A percentile compares a stretch with the other conserved stretches of the same genome.
These are phyloP conservation scores for Tapirus indicus DNA, from an alignment of 2,797 vertebrate species.

Conservation along the genomic window DNA sequence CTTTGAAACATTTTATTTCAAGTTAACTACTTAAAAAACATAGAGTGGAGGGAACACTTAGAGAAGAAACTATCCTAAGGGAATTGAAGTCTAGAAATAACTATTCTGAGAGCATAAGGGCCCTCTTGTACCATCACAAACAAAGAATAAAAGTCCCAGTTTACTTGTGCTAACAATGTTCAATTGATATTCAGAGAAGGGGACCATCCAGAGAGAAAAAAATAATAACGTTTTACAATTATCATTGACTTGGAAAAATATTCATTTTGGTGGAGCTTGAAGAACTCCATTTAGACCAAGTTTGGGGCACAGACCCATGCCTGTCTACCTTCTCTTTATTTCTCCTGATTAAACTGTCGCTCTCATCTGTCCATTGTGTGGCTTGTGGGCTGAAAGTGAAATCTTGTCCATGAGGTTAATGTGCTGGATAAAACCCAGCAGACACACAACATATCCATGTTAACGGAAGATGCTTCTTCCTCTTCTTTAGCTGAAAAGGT, in stretches of 20 bases:
- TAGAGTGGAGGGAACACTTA: conserved; percentile 78
- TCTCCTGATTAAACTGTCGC: background rate
- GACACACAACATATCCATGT: background rate
- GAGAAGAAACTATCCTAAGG: conserved; percentile 84
- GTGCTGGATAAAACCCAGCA: background rate
- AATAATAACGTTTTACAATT: conserved; percentile 74
- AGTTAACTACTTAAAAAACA: conserved; percentile 69
- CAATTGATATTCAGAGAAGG: conserved; percentile 83
- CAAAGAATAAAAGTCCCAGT: conserved; percentile 87
- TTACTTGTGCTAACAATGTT: conserved; percentile 84
- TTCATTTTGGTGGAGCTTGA: conserved; percentile 66
- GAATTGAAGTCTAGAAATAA: conserved; percentile 87
- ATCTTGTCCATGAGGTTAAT: background rate
- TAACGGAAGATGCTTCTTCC: background rate
- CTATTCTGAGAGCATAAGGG: conserved; percentile 83
- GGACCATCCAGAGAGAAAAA: conserved; percentile 66
- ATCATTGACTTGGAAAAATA: conserved; percentile 77
- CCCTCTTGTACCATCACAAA: conserved; percentile 85
- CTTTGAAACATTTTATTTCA: conserved; percentile 74
- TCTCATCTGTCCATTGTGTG: background rate
- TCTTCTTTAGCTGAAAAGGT: background rate
- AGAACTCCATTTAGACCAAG: conserved; percentile 18
- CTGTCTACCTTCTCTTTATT: background rate
- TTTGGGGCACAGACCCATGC: background rate
- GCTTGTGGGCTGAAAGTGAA: background rate